A percentile compares a stretch with the other conserved stretches of the same genome.
Conservation (phyloP, 2,888 invertebrate genomes). For the Phania funesta region DNA sequence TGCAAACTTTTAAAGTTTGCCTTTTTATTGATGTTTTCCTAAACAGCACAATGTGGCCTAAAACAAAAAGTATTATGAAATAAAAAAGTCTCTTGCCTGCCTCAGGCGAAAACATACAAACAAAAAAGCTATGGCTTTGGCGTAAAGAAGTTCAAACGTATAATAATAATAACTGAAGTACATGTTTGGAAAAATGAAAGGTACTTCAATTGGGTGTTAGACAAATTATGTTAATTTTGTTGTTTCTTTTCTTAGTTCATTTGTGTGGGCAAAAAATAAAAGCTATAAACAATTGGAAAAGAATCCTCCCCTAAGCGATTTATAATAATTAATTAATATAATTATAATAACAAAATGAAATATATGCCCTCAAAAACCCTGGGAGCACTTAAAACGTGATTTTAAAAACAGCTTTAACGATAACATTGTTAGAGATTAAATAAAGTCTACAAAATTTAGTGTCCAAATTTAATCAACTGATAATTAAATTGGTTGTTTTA, state of each 20-base stretch:
- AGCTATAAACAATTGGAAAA: neutral
- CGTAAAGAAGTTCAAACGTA: neutral
- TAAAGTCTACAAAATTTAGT: neutral
- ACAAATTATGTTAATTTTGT: constrained; percentile 51
- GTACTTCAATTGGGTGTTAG: constrained; percentile 45
- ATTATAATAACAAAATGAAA: constrained; percentile 4
- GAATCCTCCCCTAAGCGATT: constrained; percentile 19
- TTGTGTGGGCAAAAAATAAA: neutral
- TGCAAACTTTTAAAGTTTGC: constrained; percentile 43
- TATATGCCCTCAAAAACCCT: neutral
- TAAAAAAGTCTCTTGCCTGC: neutral
- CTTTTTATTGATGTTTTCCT: constrained; percentile 57
- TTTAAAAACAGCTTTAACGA: neutral
- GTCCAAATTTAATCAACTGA: neutral
- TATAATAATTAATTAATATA: constrained; percentile 41
- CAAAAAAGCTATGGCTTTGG: neutral
- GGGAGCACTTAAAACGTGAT: neutral
- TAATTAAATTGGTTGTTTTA: neutral
- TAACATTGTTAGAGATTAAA: neutral
- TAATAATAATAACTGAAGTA: constrained; percentile 3
- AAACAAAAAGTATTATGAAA: neutral
- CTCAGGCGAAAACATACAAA: neutral
- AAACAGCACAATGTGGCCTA: neutral
- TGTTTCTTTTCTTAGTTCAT: neutral
- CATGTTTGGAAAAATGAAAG: neutral